Evolutionary conservation across 2,113 vertebrate species (phyloP).

Genomic region (Plestiodon gilberti): DNA sequence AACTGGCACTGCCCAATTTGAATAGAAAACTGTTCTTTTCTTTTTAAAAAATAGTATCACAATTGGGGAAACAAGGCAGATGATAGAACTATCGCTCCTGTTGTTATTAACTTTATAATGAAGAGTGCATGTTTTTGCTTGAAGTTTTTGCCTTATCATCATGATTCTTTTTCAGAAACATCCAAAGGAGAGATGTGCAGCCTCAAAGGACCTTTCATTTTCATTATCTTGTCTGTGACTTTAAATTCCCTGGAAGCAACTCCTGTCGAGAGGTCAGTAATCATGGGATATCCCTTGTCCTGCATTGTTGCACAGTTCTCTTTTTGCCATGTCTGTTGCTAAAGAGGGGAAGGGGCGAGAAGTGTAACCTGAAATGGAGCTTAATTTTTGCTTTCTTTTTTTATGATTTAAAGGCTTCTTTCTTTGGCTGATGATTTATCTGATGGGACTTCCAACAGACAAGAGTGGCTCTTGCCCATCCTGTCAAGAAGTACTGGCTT

Average conservation of each 20-base stretch:
- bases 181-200: constrained; percentile 76
- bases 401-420: constrained; percentile 51
- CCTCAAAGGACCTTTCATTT: constrained; percentile 76
- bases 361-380: neutral
- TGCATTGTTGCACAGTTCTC: neutral
- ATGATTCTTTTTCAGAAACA: constrained; percentile 50
- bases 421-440: constrained; percentile 63
- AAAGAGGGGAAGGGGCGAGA: neutral
- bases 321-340: constrained; percentile 8
- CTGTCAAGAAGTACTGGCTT: constrained; percentile 71
- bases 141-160: neutral
- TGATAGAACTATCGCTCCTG: neutral
- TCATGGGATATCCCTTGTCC: neutral
- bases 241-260: constrained; percentile 78
- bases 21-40: neutral
- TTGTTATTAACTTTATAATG: neutral
- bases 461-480: constrained; percentile 71
- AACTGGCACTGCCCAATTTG: neutral
- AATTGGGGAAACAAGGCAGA: neutral
- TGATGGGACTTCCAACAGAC: constrained; percentile 63
- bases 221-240: constrained; percentile 78
- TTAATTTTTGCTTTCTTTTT: constrained; percentile 27
- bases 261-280: constrained; percentile 82
- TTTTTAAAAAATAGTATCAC: neutral
- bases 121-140: neutral